phyloP scores from a whole-genome alignment of 1,140 invertebrate genomes.

The Grapholita molesta region DNA sequence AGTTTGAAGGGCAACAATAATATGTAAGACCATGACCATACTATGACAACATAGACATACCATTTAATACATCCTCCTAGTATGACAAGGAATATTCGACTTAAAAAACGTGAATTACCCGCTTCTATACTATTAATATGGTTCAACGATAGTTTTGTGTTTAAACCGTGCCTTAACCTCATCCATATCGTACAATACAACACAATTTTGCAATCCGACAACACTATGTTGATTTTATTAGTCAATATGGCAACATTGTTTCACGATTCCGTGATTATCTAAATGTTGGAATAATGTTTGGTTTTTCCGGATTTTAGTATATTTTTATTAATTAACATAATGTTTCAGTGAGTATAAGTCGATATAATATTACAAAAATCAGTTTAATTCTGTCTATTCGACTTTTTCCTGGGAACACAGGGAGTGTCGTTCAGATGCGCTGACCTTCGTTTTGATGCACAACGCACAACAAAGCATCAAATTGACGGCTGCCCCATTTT shows the following conservation, averaged over 20 bases:
- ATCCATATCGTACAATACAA: background rate
- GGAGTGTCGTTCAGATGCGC: constrained; percentile 76
- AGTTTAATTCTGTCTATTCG: constrained; percentile 35
- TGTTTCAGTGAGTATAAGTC: constrained; percentile 71
- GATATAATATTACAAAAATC: constrained; percentile 44
- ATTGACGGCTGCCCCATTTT: constrained; percentile 79
- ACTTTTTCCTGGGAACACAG: constrained; percentile 44
- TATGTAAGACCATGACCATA: too few species aligned
- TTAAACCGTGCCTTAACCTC: too few species aligned
- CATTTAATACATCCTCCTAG: too few species aligned
- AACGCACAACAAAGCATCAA: constrained; percentile 79
- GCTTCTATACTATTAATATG: too few species aligned
- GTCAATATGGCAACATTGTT: constrained; percentile 48
- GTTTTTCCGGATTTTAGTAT: constrained; percentile 66
- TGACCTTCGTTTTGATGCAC: constrained; percentile 79
- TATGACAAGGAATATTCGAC: too few species aligned
- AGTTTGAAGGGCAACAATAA: too few species aligned
- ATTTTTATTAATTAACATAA: constrained; percentile 60
- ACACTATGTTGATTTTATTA: background rate
- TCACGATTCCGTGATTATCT: constrained; percentile 68
- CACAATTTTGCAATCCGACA: background rate
- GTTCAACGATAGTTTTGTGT: too few species aligned
- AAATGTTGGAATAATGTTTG: constrained; percentile 73
- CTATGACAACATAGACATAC: too few species aligned
- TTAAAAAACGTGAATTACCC: too few species aligned